A percentile compares a stretch with the other conserved stretches of the same genome.
Conservation (phyloP, 2,113 vertebrate species). For the Ceyx margarethae region DNA sequence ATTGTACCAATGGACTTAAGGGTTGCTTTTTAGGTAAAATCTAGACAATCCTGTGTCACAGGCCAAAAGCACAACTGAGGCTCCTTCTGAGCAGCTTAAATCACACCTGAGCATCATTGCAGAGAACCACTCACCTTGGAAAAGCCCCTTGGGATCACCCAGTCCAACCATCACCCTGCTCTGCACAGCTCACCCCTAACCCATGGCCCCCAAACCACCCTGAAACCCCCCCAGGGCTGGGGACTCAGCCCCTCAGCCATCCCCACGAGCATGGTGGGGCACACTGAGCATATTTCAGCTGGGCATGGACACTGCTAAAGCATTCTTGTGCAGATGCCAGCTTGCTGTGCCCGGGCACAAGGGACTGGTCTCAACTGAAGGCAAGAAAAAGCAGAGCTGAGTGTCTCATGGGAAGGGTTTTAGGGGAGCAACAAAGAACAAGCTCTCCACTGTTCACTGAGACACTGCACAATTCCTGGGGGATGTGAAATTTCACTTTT, state of each 20-base stretch:
- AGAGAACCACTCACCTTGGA: no score
- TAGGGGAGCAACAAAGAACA: constrained; percentile 11
- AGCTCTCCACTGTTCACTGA: neutral
- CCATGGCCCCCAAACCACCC: no score
- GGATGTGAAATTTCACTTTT: neutral
- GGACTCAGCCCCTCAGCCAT: neutral
- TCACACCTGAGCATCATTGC: neutral
- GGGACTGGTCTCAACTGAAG: neutral
- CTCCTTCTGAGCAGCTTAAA: neutral
- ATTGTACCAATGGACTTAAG: neutral
- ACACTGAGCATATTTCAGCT: neutral
- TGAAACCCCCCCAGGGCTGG: no score
- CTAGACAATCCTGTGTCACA: neutral
- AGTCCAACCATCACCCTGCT: no score
- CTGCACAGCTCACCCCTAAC: no score
- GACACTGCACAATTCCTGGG: neutral
- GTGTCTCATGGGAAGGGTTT: neutral
- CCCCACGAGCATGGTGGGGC: neutral
- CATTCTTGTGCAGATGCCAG: constrained; percentile 4
- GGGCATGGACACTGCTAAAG: neutral
- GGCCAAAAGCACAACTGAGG: neutral
- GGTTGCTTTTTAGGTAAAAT: neutral
- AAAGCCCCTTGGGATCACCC: no score
- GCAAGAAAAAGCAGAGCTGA: neutral
- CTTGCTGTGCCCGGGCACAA: neutral